phyloP scores from a whole-genome alignment of 92 coral and sea anemone species.

The Siderastrea siderea region DNA sequence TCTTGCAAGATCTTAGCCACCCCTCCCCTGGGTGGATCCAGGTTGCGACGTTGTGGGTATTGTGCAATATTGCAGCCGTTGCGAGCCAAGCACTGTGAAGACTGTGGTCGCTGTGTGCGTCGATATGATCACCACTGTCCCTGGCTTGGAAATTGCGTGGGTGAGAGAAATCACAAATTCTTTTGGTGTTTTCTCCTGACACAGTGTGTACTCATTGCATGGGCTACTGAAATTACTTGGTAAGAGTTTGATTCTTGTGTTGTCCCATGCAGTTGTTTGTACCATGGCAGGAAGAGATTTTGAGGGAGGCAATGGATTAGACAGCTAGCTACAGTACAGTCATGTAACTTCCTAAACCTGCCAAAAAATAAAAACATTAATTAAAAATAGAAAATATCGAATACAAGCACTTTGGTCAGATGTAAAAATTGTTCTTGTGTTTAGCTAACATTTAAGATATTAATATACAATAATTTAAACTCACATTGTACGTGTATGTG shows the following conservation, averaged over 20 bases:
- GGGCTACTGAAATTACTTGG: conserved; percentile 97
- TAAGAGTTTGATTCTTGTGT: conserved; percentile 28
- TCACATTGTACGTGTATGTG: too few species aligned
- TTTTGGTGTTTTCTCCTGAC: conserved; percentile 94
- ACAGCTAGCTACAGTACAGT: too few species aligned
- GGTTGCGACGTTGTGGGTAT: conserved; percentile 96
- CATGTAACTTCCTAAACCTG: too few species aligned
- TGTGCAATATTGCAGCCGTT: conserved; percentile 95
- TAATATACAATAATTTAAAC: too few species aligned
- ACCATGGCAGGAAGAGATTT: too few species aligned
- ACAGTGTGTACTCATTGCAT: conserved; percentile 83
- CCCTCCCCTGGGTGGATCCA: conserved; percentile 93
- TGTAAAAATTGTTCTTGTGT: too few species aligned
- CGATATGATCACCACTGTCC: conserved; percentile 99
- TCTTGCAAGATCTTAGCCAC: conserved; percentile 94
- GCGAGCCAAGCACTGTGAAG: conserved; percentile 98
- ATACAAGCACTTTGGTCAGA: too few species aligned
- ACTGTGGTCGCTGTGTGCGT: conserved; percentile 97
- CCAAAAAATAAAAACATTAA: too few species aligned
- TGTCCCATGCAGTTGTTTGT: too few species aligned
- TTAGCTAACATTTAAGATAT: too few species aligned
- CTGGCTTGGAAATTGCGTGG: conserved; percentile 99
- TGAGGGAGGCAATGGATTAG: too few species aligned
- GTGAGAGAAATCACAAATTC: conserved; percentile 96
- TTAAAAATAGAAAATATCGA: too few species aligned